Base-by-base conservation (phyloP, 2,888 invertebrate genomes). In the Peribatodes rhomboidaria region DNA sequence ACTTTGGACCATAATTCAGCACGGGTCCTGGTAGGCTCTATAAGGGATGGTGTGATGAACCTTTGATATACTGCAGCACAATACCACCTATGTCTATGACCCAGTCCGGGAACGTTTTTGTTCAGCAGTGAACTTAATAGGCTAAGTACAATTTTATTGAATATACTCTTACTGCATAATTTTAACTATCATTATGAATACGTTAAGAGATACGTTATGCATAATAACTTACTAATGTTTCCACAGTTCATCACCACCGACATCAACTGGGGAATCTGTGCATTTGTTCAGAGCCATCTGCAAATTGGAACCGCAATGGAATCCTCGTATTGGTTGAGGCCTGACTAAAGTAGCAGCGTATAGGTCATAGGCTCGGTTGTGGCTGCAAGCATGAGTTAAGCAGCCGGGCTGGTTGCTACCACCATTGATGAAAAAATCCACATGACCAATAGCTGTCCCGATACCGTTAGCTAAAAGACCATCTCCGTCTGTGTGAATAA, bases 391-490 rank as follows among this genome's bases (percentile, higher is more conserved):
- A 49, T 82, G 76, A 6, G 70, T 78, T 0, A 76, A 10, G 55
- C 92, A 91, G 0, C 90, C 92, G 0, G 91, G 92, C 69, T 92
- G 98, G 76, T 95, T 94, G 53, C 94, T 94, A 0, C 98, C 98
- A 0, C 97, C 97, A 77, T 98, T 98, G 0, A 97, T 97, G 85
- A 96, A 98, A 87, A 97, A 98, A 88, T 98, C 98, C 0, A 97
- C 95, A 81, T 98, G 96, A 0, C 97, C 98, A 42, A 97, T 94
- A 0, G 95, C 94, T 73, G 96, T 95, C 18, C 95, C 94, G 70
- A 97, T 95, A 0, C 98, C 98, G 49, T 85, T 80, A 2, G 77
- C 53, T 0, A 72, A 33, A 6, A 78, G 9, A 3, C 86, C 85
- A 27, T 65, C 65, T 1, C 80, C 82, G 42, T 89, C 89, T 0